Conservation (phyloP, 2,888 invertebrate genomes). For the Ashinkailepas kermadecensis region DNA sequence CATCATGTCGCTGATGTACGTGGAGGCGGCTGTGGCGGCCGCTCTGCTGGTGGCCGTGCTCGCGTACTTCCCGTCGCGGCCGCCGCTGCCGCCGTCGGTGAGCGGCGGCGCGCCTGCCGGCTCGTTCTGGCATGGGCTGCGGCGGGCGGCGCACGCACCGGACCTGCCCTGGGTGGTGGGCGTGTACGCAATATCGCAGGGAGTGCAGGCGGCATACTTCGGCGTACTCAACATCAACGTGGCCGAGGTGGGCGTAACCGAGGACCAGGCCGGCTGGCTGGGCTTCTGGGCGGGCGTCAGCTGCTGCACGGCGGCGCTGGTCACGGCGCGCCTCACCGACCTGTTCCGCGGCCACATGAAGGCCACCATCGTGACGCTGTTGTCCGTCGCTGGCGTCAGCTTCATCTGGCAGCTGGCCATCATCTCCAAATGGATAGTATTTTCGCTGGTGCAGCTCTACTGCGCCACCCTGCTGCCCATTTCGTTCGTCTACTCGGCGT, state of each 20-base stretch:
- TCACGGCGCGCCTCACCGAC: slow-evolving; percentile 31
- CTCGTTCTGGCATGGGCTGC: slow-evolving; percentile 26
- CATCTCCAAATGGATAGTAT: no score
- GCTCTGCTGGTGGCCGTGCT: slow-evolving; percentile 26
- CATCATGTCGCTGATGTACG: slow-evolving; percentile 33
- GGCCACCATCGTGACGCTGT: slow-evolving; percentile 29
- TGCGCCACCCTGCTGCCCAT: no score
- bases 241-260: neutral
- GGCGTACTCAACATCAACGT: neutral
- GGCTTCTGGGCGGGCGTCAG: slow-evolving; percentile 29
- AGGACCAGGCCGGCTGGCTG: slow-evolving; percentile 31
- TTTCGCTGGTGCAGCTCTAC: no score
- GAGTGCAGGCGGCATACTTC: slow-evolving; percentile 1
- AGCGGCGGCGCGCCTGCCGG: slow-evolving; percentile 28
- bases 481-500: no score
- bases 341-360: slow-evolving; percentile 31
- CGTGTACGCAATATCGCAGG: neutral
- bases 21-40: slow-evolving; percentile 30
- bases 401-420: slow-evolving; percentile 28
- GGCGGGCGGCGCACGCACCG: neutral
- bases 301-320: slow-evolving; percentile 28
- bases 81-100: slow-evolving; percentile 30
- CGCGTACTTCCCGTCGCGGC: slow-evolving; percentile 31
- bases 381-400: slow-evolving; percentile 26
- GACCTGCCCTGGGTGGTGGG: neutral